A percentile compares a stretch with the other conserved stretches of the same genome.
Conservation (phyloP, 2,797 vertebrate species). For the Dallia pectoralis region DNA sequence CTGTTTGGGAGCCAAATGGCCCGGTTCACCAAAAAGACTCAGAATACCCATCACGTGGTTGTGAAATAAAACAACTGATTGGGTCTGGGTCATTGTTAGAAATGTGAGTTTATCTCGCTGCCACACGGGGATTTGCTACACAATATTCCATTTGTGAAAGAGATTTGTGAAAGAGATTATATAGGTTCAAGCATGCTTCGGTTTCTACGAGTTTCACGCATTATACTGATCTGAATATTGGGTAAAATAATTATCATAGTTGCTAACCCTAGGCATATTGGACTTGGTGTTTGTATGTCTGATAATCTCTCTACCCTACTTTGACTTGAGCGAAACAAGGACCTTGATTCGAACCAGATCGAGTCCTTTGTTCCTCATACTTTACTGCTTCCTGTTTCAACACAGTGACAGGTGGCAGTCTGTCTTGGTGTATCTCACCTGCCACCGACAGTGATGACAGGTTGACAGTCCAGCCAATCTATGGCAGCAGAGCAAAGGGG, state of each 20-base stretch:
- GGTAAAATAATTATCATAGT: background rate
- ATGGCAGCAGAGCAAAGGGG: slow-evolving; percentile 5
- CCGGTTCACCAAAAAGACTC: too few relatives aligned
- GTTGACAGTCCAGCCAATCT: slow-evolving; percentile 23
- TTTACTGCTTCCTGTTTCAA: slow-evolving; percentile 3
- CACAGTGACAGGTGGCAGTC: slow-evolving; percentile 17
- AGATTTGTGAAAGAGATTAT: background rate
- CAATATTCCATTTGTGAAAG: background rate
- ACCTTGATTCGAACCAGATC: slow-evolving; percentile 12
- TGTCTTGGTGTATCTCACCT: slow-evolving; percentile 9
- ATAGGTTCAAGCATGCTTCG: background rate
- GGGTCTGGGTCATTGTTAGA: too few relatives aligned
- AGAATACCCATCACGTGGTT: too few relatives aligned
- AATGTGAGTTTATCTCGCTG: background rate
- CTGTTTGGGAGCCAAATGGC: too few relatives aligned
- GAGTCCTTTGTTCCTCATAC: slow-evolving; percentile 16
- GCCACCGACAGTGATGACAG: slow-evolving; percentile 24
- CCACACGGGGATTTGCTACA: background rate
- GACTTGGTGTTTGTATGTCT: background rate
- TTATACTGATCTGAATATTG: background rate
- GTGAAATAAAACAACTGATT: too few relatives aligned
- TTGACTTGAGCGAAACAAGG: background rate
- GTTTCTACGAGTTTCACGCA: background rate
- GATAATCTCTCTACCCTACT: background rate
- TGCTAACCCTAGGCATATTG: background rate